phyloP scores from a whole-genome alignment of 2,888 invertebrate genomes.

The Melanostoma scalare region DNA sequence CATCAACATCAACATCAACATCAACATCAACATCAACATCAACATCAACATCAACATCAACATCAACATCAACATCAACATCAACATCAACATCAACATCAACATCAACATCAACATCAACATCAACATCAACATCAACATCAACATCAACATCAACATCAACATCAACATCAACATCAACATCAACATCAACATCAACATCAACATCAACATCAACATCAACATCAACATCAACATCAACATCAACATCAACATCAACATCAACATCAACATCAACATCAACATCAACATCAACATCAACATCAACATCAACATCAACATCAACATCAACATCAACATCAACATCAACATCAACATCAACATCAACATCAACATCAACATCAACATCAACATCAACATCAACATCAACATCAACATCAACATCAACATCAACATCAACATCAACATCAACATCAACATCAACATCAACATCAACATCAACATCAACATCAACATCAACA shows the following conservation, averaged over 20 bases:
- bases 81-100: slow-evolving; percentile 3
- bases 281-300: slow-evolving; percentile 5
- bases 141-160: neutral
- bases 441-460: neutral
- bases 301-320: neutral
- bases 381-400: neutral
- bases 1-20: neutral
- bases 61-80: neutral
- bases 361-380: slow-evolving; percentile 2
- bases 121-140: slow-evolving; percentile 1
- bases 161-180: slow-evolving; percentile 3
- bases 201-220: too few relatives aligned
- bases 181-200: neutral
- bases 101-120: neutral
- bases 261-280: slow-evolving; percentile 1
- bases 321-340: slow-evolving; percentile 3
- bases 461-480: slow-evolving; percentile 1
- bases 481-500: slow-evolving; percentile 8
- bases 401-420: slow-evolving; percentile 1
- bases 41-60: slow-evolving; percentile 1
- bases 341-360: slow-evolving; percentile 2
- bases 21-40: neutral
- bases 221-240: too few relatives aligned
- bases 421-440: slow-evolving; percentile 7
- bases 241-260: neutral